These are phyloP conservation scores for Vulpes lagopus DNA, from an alignment of 2,113 vertebrate genomes.

Conservation along the genomic window DNA sequence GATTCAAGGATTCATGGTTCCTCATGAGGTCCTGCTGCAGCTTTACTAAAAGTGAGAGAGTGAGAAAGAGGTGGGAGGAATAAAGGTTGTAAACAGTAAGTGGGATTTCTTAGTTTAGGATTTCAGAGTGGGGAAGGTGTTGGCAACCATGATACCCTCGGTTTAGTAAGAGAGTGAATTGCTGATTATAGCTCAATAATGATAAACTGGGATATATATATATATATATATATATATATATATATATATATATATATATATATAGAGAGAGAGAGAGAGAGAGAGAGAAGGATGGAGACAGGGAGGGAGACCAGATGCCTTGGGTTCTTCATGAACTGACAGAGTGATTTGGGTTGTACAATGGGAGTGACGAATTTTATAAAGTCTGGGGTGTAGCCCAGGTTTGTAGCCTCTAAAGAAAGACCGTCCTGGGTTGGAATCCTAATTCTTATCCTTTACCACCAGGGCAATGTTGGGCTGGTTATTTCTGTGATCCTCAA, in stretches of 20 bases:
- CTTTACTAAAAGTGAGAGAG: not conserved
- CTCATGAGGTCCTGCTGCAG: not conserved
- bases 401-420: not conserved
- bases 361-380: not conserved
- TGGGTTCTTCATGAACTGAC: not conserved
- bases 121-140: not conserved
- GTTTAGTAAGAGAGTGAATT: not conserved
- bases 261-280: not conserved
- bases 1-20: not conserved
- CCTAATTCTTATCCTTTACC: not conserved
- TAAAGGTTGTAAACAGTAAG: not conserved
- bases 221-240: too few relatives aligned
- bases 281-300: not conserved
- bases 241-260: too few relatives aligned
- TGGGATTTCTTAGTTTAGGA: not conserved
- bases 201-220: not conserved
- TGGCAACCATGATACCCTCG: not conserved
- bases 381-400: not conserved
- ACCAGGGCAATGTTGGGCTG: not conserved
- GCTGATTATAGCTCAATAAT: not conserved
- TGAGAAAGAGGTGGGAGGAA: not conserved
- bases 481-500: not conserved
- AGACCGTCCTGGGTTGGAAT: not conserved
- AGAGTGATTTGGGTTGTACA: not conserved
- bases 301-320: not conserved